Percentiles rank a stretch among this genome's conserved stretches.
Evolutionary conservation across 2,797 vertebrate species (phyloP).

Genomic region (Graptemys geographica): DNA sequence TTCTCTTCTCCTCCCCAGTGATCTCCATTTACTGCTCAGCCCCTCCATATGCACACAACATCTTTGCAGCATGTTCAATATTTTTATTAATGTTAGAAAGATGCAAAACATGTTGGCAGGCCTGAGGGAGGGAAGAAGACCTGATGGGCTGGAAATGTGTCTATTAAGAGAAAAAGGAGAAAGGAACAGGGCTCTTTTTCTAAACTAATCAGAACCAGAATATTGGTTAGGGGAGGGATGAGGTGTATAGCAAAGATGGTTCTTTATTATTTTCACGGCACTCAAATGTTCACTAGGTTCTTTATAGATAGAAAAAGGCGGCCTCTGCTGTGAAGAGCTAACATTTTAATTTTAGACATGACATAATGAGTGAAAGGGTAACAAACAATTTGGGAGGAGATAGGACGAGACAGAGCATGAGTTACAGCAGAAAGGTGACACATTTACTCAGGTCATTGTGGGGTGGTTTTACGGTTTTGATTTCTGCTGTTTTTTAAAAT

Average conservation of each 20-base stretch:
- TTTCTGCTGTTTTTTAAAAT: neutral
- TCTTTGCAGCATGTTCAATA: neutral
- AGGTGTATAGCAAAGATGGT: neutral
- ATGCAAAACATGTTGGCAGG: conserved; percentile 5
- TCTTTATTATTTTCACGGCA: neutral
- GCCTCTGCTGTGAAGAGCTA: neutral
- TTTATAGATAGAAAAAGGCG: neutral
- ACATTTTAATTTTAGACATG: neutral
- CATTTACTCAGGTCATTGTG: neutral
- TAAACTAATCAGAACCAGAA: neutral
- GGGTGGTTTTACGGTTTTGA: neutral
- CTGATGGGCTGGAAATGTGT: neutral
- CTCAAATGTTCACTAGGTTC: neutral
- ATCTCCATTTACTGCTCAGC: neutral
- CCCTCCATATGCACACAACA: neutral
- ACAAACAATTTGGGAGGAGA: neutral
- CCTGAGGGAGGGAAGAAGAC: neutral
- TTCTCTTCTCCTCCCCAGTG: neutral
- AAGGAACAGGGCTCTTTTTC: neutral
- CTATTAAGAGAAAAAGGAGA: neutral
- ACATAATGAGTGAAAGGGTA: neutral
- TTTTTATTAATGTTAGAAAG: neutral
- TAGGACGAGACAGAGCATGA: neutral
- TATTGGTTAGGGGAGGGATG: neutral
- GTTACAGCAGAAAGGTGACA: neutral